phyloP scores from a whole-genome alignment of 1,140 invertebrate species.

The Pararge aegeria region DNA sequence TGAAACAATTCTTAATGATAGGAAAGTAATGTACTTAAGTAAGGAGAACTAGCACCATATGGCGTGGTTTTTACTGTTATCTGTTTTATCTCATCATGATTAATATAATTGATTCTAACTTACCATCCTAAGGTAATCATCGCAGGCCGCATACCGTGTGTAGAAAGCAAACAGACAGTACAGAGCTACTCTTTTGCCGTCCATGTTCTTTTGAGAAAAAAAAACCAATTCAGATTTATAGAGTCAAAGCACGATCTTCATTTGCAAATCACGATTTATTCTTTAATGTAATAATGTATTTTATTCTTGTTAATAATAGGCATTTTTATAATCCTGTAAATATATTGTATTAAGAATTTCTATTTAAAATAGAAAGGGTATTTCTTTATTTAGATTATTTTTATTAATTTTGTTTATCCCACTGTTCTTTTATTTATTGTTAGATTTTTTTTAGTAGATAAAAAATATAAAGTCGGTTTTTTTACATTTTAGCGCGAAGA shows the following conservation, averaged over 20 bases:
- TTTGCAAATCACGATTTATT: slow-evolving; percentile 4
- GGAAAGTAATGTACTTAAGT: too few relatives aligned
- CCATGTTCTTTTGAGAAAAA: slow-evolving; percentile 32
- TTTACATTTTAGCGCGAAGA: too few relatives aligned
- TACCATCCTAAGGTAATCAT: slow-evolving; percentile 66
- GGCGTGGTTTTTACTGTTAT: background rate
- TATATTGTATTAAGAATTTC: too few relatives aligned
- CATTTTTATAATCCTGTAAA: too few relatives aligned
- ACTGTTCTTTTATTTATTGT: too few relatives aligned
- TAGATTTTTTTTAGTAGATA: too few relatives aligned
- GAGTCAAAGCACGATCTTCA: slow-evolving; percentile 7
- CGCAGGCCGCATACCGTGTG: slow-evolving; percentile 52
- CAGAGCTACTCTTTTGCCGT: slow-evolving; percentile 27
- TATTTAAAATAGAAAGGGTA: background rate
- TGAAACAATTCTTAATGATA: too few relatives aligned
- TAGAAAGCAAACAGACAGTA: slow-evolving; percentile 60
- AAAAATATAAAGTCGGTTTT: too few relatives aligned
- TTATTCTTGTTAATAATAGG: background rate
- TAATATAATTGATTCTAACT: slow-evolving; percentile 43
- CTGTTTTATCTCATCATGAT: slow-evolving; percentile 1
- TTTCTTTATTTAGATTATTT: background rate
- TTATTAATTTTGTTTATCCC: too few relatives aligned
- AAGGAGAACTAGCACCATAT: too few relatives aligned
- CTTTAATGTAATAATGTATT: background rate
- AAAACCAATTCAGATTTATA: slow-evolving; percentile 29